These are phyloP conservation scores for Sula dactylatra DNA, from an alignment of 2,113 vertebrate genomes.

Conservation along the genomic window DNA sequence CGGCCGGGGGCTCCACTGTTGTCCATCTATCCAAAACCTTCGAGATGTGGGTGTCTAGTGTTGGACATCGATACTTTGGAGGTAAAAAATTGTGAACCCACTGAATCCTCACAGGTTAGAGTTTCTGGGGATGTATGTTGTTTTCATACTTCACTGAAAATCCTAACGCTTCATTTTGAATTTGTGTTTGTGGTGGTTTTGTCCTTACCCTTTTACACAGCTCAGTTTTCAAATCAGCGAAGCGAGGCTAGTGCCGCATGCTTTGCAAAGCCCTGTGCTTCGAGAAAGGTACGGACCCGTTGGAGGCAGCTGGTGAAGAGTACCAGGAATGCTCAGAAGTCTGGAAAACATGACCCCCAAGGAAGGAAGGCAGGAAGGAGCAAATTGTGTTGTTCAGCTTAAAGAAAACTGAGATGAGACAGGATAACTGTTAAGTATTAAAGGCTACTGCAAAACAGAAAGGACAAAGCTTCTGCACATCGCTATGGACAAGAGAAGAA, in stretches of 20 bases:
- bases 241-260: fast-evolving
- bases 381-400: neutral
- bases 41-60: no score
- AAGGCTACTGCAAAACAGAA: neutral
- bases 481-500: neutral
- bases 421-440: neutral
- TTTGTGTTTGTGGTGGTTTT: neutral
- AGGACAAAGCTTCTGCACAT: neutral
- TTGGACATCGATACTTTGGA: neutral
- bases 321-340: neutral
- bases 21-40: neutral
- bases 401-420: neutral
- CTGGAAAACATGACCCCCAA: neutral
- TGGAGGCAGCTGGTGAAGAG: neutral
- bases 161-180: neutral
- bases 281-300: fast-evolving
- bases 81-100: neutral
- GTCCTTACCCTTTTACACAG: fast-evolving
- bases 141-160: neutral
- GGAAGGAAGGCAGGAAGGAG: neutral
- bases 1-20: fast-evolving
- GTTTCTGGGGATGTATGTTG: neutral
- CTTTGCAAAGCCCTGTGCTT: neutral
- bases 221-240: neutral
- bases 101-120: neutral